A percentile compares a stretch with the other conserved stretches of the same genome.
Conservation (phyloP, 2,113 vertebrate genomes). For the Grallaria varia region DNA sequence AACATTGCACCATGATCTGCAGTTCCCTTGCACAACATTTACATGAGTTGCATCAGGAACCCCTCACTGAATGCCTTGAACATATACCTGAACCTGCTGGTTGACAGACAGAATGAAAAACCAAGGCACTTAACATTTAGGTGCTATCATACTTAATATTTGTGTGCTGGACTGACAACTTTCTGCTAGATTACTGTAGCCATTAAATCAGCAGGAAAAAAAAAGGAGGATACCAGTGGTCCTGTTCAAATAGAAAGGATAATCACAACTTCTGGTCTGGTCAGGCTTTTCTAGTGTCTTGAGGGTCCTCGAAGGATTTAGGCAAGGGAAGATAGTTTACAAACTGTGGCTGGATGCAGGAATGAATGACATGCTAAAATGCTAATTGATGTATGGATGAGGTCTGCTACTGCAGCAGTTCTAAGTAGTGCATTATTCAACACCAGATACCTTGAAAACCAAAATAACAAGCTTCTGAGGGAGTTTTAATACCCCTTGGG, state of each 20-base stretch:
- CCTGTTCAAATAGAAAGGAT: neutral
- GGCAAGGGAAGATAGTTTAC: neutral
- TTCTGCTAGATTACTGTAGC: neutral
- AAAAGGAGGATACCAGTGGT: neutral
- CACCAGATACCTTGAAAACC: neutral
- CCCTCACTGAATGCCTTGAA: neutral
- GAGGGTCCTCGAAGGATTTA: neutral
- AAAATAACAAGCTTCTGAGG: constrained; percentile 16
- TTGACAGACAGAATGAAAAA: neutral
- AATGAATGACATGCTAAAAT: neutral
- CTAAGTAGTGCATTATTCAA: neutral
- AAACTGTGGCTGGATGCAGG: neutral
- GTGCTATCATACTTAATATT: neutral
- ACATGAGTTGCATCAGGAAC: neutral
- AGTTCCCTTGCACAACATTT: neutral
- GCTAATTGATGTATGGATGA: neutral
- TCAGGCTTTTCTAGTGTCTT: neutral
- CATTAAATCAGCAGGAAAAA: neutral
- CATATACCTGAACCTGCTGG: neutral
- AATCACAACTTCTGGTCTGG: neutral
- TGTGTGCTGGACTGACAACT: neutral
- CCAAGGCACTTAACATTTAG: neutral
- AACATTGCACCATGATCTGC: neutral
- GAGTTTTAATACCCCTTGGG: neutral
- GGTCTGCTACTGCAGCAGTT: neutral